Evolutionary conservation across 2,113 vertebrate genomes (phyloP), one percentile per base, ranked within the genome.

Genomic region (Willisornis vidua): DNA sequence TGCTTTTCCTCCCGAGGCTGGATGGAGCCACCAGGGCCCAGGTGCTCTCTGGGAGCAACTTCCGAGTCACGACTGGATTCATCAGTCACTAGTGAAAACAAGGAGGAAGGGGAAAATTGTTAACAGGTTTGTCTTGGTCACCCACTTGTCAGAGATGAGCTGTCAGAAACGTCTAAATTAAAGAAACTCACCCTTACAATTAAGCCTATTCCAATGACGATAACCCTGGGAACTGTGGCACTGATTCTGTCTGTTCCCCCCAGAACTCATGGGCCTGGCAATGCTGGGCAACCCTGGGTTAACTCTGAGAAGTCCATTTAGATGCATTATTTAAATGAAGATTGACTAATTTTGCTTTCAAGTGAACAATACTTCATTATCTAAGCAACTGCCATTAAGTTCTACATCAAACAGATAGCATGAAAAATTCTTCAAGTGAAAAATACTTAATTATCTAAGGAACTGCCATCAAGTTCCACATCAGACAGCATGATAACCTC

Each of bases 1-100:
- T 99, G 99, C 96, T 99, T 99, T 57, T 99, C 99, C 61, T 99
- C 99, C 49, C 99, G 98, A 52, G 99, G 98, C 3, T 98, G 98
- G 17, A 99, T 87, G 28, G 98, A 96, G 54, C 97, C 85, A 8
- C 97, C 94, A 1, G 98, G 88, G 20, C 98, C 97, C 8, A 98
- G 54, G 57, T 98, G 98, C 46, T 99, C 99, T 48, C 99, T 98
- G 66, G 98, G 97, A 62, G 97, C 89, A 25, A 98, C 98, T n/a
- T 99, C 99, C 11, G 98, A 86, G 73, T 99, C 99, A 3, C 99
- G 98, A 43, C 89, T 94, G 14, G 98, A 82, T 39, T 99, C 99
- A 12, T 98, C 98, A 16, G 98, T 98, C 85, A 92, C 98, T 97
- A 72, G 72, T 0, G 28, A 86, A 7, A 28, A 28, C 4, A n/a